phyloP scores from a whole-genome alignment of 2,888 invertebrate species.

The Cataglyphis albicans region DNA sequence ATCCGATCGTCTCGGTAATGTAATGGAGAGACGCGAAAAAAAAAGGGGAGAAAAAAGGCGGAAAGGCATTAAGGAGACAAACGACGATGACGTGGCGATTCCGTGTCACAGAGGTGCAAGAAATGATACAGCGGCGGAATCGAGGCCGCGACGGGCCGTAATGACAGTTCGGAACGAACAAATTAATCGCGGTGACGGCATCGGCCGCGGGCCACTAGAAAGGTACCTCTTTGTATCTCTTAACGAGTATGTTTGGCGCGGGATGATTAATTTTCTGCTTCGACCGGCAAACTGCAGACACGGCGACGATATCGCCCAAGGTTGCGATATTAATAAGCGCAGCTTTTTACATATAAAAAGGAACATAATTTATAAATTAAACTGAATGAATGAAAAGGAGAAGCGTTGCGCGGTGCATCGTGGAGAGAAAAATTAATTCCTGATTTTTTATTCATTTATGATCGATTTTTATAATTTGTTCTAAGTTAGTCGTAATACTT shows the following conservation, averaged over 20 bases:
- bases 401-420: no score
- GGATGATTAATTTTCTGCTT: slow-evolving; percentile 11
- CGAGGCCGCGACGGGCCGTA: slow-evolving; percentile 60
- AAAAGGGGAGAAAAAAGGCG: neutral
- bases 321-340: neutral
- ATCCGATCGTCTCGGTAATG: slow-evolving; percentile 68
- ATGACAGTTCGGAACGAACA: slow-evolving; percentile 33
- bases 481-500: neutral
- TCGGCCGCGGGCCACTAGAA: neutral
- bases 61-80: slow-evolving; percentile 60
- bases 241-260: slow-evolving; percentile 23
- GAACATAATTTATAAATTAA: slow-evolving; percentile 12
- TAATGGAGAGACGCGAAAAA: slow-evolving; percentile 56
- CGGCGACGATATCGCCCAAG: neutral
- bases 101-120: slow-evolving; percentile 46
- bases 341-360: neutral
- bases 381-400: neutral
- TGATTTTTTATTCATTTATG: neutral
- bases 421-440: neutral
- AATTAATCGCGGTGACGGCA: slow-evolving; percentile 26
- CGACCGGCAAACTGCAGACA: neutral
- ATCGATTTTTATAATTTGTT: neutral
- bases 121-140: slow-evolving; percentile 55
- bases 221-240: slow-evolving; percentile 20
- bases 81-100: slow-evolving; percentile 58